Percentiles rank a stretch among this genome's conserved stretches.
Conservation (phyloP, 2,113 vertebrate species). For the Equus przewalskii region DNA sequence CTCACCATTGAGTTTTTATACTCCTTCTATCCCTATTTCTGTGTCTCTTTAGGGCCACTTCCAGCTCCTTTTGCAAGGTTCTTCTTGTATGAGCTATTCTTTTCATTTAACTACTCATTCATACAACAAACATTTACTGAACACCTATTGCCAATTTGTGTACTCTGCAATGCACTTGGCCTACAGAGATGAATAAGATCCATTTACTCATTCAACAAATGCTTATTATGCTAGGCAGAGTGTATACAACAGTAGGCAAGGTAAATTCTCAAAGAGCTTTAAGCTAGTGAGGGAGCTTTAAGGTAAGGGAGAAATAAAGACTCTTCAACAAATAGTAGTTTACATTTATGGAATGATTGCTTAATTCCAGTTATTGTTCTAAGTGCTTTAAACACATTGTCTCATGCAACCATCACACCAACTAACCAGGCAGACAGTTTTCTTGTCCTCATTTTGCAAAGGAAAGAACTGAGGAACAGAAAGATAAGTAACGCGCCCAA, state of each 20-base stretch:
- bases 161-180: not conserved
- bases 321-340: not conserved
- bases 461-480: not conserved
- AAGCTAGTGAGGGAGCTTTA: not conserved
- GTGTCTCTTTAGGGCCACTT: not conserved
- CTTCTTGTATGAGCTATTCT: not conserved
- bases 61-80: not conserved
- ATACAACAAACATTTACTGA: slow-evolving; percentile 2
- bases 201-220: slow-evolving; percentile 20
- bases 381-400: not conserved
- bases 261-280: slow-evolving; percentile 17
- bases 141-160: not conserved
- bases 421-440: not conserved
- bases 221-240: not conserved
- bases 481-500: not conserved
- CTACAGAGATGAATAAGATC: not conserved
- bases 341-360: not conserved
- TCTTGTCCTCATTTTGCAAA: slow-evolving; percentile 22
- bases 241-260: not conserved
- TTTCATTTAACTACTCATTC: not conserved
- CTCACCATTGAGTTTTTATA: not conserved
- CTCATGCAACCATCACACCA: not conserved
- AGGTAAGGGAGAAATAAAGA: not conserved
- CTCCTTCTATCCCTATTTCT: not conserved
- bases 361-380: slow-evolving; percentile 1